Conservation (phyloP, 2,888 invertebrate genomes). For the Sarcophaga rosellei region DNA sequence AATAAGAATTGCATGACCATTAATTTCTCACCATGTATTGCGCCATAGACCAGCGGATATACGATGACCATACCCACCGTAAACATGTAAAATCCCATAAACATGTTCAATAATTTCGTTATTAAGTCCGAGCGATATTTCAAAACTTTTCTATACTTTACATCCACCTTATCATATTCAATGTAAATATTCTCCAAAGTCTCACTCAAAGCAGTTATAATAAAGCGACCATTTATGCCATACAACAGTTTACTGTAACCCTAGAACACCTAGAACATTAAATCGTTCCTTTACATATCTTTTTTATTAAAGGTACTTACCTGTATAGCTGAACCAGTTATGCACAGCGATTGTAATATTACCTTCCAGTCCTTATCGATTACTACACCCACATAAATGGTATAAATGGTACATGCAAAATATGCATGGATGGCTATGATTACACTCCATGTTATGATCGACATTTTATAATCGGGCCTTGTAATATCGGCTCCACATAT, state of each 20-base stretch:
- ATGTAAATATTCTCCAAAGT: slow-evolving; percentile 69
- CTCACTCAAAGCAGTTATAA: slow-evolving; percentile 53
- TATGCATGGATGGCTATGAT: slow-evolving; percentile 59
- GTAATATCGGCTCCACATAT: slow-evolving; percentile 71
- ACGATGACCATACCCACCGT: slow-evolving; percentile 16
- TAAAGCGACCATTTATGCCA: background rate
- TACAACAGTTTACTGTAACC: slow-evolving; percentile 31
- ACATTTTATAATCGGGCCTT: slow-evolving; percentile 67
- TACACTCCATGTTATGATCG: slow-evolving; percentile 69
- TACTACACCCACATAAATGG: slow-evolving; percentile 71
- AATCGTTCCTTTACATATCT: background rate
- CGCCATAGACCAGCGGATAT: slow-evolving; percentile 61
- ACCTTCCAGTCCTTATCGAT: slow-evolving; percentile 70
- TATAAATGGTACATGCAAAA: slow-evolving; percentile 71
- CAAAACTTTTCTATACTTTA: slow-evolving; percentile 67
- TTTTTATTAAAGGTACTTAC: slow-evolving; percentile 31
- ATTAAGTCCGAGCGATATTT: slow-evolving; percentile 58
- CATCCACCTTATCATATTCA: slow-evolving; percentile 69
- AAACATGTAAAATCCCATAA: slow-evolving; percentile 56
- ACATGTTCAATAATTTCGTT: slow-evolving; percentile 61
- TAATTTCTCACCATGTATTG: slow-evolving; percentile 56
- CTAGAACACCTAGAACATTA: background rate
- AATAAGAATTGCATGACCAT: slow-evolving; percentile 72
- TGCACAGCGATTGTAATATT: slow-evolving; percentile 70
- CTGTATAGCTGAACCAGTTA: slow-evolving; percentile 70